Evolutionary conservation across 2,797 vertebrate species (phyloP).

Genomic region (Anguilla megastoma): DNA sequence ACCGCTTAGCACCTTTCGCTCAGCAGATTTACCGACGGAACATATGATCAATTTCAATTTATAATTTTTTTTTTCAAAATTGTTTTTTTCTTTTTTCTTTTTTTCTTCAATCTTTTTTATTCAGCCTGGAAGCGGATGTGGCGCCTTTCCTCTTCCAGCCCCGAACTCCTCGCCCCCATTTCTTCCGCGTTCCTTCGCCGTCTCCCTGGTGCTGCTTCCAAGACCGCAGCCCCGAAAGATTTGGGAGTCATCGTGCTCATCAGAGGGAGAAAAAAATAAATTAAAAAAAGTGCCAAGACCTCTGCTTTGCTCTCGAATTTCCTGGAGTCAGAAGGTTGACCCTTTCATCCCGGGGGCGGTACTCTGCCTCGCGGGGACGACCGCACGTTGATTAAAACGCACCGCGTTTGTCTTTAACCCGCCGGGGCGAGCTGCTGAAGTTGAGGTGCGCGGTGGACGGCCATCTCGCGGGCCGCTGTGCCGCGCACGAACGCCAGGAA

Average conservation of each 20-base stretch:
- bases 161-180: conserved; percentile 76
- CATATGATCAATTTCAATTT: conserved; percentile 13
- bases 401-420: conserved; percentile 48
- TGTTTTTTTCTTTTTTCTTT: too few relatives aligned
- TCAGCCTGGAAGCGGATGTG: conserved; percentile 88
- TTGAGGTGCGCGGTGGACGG: conserved; percentile 52
- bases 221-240: conserved; percentile 85
- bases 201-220: conserved; percentile 90
- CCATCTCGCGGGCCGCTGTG: conserved; percentile 43
- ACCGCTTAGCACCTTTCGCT: neutral
- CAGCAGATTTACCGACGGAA: neutral
- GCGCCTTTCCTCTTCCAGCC: conserved; percentile 90
- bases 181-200: conserved; percentile 80
- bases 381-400: conserved; percentile 54
- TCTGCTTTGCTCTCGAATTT: conserved; percentile 88
- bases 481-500: conserved; percentile 54
- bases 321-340: conserved; percentile 87
- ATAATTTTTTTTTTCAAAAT: neutral
- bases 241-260: conserved; percentile 76
- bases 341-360: conserved; percentile 39
- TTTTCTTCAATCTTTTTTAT: neutral
- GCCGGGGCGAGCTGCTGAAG: conserved; percentile 50
- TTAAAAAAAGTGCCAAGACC: conserved; percentile 83
- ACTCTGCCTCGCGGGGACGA: conserved; percentile 51
- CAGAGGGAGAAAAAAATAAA: conserved; percentile 58